Evolutionary conservation across 2,797 vertebrate genomes (phyloP), one percentile per base, ranked within the genome.

Genomic region (Tapirus indicus): DNA sequence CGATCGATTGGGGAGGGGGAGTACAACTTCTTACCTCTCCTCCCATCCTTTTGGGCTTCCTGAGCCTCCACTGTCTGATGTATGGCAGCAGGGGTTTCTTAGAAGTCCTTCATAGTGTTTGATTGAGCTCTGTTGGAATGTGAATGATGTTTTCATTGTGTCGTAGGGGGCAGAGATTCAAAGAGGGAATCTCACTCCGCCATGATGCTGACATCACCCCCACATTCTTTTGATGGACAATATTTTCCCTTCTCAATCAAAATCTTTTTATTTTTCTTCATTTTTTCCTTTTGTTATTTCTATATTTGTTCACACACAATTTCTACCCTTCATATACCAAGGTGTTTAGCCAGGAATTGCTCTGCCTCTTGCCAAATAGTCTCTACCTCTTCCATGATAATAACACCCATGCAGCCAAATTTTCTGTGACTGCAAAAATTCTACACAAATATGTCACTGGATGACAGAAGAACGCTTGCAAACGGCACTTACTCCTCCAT

Each of bases 311-410:
- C 32, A 49, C 35, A 78, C 1, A 13, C 8, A 4, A 35, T 6
- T 49, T 80, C 23, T 11, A 13, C 49, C 6, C 7, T n/a, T 32
- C 14, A 6, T 0, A 25, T 20, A 2, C 1, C 6, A 9, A 20
- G 27, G 18, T 7, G 27, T 1, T 18, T 1, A 29, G 23, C 23
- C 18, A 1, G 9, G 23, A 11, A 47, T 0, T 2, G 9, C n/a
- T 71, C 35, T 38, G 54, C 12, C 14, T 52, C 74, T 44, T 35
- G 10, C 32, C 27, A 12, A 14, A 17, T 1, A 1, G 41, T 69
- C 52, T 23, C 6, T 12, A 7, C 2, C 1, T 7, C 29, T 23
- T 68, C 62, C 47, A 9, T 4, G 27, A 10, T 3, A 38, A 11
- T 7, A 32, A n/a, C 5, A 2, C 7, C 60, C 21, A 1, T 5